These are phyloP conservation scores for Elaeidobius kamerunicus DNA, from an alignment of 2,888 invertebrate genomes.

Conservation along the genomic window DNA sequence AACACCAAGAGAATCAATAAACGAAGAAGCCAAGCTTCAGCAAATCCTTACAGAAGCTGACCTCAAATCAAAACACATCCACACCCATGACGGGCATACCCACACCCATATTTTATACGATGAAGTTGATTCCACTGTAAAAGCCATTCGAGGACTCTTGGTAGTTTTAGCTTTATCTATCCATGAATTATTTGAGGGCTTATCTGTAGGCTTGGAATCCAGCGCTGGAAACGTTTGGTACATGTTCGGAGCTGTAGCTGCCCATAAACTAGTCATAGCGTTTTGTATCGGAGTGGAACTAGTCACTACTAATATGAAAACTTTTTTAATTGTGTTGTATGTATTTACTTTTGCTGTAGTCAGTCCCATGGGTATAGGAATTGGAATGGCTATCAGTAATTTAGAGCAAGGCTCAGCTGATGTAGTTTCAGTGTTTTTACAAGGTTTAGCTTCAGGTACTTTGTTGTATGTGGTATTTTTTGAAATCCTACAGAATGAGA, in stretches of 20 bases:
- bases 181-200: conserved; percentile 67
- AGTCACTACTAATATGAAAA: conserved; percentile 54
- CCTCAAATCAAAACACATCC: background rate
- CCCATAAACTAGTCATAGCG: conserved; percentile 64
- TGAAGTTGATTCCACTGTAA: conserved; percentile 35
- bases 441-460: conserved; percentile 90
- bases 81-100: conserved; percentile 23
- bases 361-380: conserved; percentile 66
- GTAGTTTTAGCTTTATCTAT: conserved; percentile 65
- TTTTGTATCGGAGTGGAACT: conserved; percentile 66
- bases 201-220: conserved; percentile 64
- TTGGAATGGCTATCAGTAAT: conserved; percentile 65
- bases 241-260: conserved; percentile 62
- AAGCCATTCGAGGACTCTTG: conserved; percentile 61
- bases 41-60: background rate
- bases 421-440: conserved; percentile 63
- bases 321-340: conserved; percentile 53
- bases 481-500: conserved; percentile 73
- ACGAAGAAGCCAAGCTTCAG: conserved; percentile 6
- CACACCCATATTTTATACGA: conserved; percentile 33
- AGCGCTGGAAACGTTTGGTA: conserved; percentile 59
- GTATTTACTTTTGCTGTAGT: conserved; percentile 63
- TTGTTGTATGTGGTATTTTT: conserved; percentile 96
- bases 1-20: conserved; percentile 11
- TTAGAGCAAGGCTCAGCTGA: conserved; percentile 58